Evolutionary conservation across 2,113 vertebrate species (phyloP), one percentile per base, ranked within the genome.

Genomic region (Speoplatyrhinus poulsoni): DNA sequence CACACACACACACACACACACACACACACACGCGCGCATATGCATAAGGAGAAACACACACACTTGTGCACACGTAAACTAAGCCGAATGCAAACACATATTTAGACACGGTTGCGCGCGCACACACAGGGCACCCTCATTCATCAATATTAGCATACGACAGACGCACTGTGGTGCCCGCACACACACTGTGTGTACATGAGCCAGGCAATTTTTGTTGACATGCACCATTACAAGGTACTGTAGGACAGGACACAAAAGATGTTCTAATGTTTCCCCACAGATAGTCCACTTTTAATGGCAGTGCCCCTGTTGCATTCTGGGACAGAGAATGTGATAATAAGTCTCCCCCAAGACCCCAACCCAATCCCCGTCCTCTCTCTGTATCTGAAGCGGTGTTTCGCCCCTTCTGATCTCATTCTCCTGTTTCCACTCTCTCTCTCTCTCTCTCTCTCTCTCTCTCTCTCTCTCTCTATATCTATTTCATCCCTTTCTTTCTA

Each of bases 141-240:
- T 89, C 77, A 89, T 89, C 85, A 87, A 81, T 82, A 84, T 86
- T 87, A 88, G 68, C 67, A 58, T 65, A 15, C 12, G 11, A 49
- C 36, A 62, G 47, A 75, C 49, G 67, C 62, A 55, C 52, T 58
- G 67, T 8, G 9, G 10, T 8, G 4, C 16, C 4, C n/a, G 12
- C 36, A 3, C 72, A 48, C 58, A 11, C 70, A 46, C 69, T 46
- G 48, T 11, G 10, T 33, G 16, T 12, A 59, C 12, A 32, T 10
- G 10, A 53, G 33, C 46, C n/a, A 68, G 73, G 77, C 70, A 75
- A 75, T 65, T 53, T 26, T 64, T 74, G 50, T 68, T 75, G 80
- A 50, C 53, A 60, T 75, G 80, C 77, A 73, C 81, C 54, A 46
- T 56, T 57, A 15, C 62, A 15, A 12, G 52, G 53, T 26, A 26